Percentiles rank a stretch among this genome's conserved stretches.
These are phyloP conservation scores for Dipus sagitta DNA, from an alignment of 2,797 vertebrate genomes.

Conservation along the genomic window DNA sequence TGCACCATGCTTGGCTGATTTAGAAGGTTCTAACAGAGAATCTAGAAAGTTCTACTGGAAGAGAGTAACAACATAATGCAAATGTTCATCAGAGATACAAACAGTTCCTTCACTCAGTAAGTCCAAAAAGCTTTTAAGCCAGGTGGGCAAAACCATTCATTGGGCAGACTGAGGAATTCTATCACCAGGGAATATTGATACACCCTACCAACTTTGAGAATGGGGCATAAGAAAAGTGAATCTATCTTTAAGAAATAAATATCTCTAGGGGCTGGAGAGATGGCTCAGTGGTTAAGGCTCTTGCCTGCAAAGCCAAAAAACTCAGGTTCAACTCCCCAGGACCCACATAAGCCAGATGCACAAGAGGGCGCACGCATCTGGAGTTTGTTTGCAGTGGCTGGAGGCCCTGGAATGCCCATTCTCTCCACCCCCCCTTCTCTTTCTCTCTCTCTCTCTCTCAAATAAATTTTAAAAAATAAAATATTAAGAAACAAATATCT, in stretches of 20 bases:
- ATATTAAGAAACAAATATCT: background rate
- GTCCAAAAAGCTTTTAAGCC: conserved; percentile 9
- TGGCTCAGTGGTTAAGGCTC: no score
- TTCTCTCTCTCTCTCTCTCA: no score
- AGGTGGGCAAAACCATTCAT: background rate
- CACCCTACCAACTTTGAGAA: background rate
- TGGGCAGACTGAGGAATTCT: background rate
- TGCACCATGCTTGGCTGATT: rapidly evolving
- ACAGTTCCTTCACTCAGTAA: background rate
- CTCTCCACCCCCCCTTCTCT: no score
- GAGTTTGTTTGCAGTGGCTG: no score
- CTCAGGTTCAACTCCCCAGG: no score
- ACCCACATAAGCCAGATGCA: no score
- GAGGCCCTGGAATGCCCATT: no score
- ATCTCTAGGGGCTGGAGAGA: background rate
- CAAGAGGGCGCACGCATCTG: no score
- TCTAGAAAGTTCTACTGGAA: background rate
- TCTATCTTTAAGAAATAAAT: conserved; percentile 52
- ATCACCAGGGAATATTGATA: conserved; percentile 11
- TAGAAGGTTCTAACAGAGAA: background rate
- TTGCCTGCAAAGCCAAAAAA: no score
- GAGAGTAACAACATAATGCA: background rate
- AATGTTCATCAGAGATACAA: background rate
- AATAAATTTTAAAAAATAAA: no score
- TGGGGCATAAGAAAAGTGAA: conserved; percentile 5